Base-by-base conservation (phyloP, 2,888 invertebrate genomes). In the Theristus sp. region DNA sequence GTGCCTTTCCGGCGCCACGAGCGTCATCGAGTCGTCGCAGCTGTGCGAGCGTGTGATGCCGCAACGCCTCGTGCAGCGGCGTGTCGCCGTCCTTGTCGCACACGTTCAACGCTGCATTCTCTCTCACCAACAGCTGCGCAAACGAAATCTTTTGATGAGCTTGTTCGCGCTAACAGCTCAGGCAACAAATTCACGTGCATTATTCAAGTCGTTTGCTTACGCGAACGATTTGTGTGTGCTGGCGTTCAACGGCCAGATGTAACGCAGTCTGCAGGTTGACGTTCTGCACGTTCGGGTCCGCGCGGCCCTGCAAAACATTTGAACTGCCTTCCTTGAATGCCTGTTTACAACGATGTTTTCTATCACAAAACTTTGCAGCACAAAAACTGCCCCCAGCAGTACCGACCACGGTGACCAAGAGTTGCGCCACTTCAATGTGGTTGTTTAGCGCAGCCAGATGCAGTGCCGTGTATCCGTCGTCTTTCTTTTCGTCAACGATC, bases 401-500 rank as follows among this genome's bases (percentile, higher is more conserved):
- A 17, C 38, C 62, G 66, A 75, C 75, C 69, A 71, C 68, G 60
- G 75, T 74, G 20, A 79, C 74, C 65, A 94, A 80, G 6, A 79
- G 71, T 75, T 91, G 90, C 0, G 90, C 91, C 52, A 94, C 93
- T 78, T 93, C 90, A 0, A 90, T 87, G 77, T 94, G 93, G 78
- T 93, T 93, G 78, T 94, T 94, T 38, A 94, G 82, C 0, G 93
- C 90, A 0, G 93, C 93, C 67, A 94, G 81, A 77, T 94, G 93
- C 27, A 94, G 80, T 0, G 94, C 93, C 0, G 94, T 91, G 78
- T 93, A 93, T 1, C 94, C 94, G 72, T 96, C 94, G 75, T 94
- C 94, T 75, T 96, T 96, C 71, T 91, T 93, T 78, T 96, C 94
- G 76, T 96, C 94, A 62, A 94, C 91, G 71, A 94, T 87, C 94